Base-by-base conservation (phyloP, 2,888 invertebrate genomes). In the Silvanus unidentatus region DNA sequence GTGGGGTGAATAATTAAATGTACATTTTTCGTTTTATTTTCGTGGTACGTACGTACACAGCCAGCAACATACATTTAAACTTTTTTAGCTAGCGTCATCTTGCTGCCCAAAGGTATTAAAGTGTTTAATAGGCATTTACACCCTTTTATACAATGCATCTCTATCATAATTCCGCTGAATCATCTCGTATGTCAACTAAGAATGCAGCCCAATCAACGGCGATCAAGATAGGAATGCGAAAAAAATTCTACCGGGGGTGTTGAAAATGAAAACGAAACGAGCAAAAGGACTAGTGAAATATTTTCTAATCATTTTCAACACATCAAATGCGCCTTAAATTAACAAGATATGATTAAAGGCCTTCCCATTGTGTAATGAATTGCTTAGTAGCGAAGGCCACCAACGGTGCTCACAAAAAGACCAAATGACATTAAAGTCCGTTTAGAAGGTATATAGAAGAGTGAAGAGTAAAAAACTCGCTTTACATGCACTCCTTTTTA, bases 91-190 rank as follows among this genome's bases (percentile, higher is more conserved):
- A 50, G 53, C 55, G 58, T 59, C 57, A 58, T 50, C 49, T 38
- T 47, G 32, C 38, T 30, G 43, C 38, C 38, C 39, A 34, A 58
- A 58, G 55, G 37, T 37, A 37, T 37, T 37, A 37, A 56, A 59
- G 58, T 58, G 57, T 64, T 65, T 66, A 67, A 67, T 67, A 64
- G 66, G 66, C 64, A 66, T 68, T 68, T 68, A 67, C 66, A 64
- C 65, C 67, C 66, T 67, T 66, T 66, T 60, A 62, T 58, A 62
- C 60, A 62, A 64, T 63, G 66, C 65, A 60, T 66, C 66, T 67
- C 66, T 67, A 67, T 66, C 66, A 65, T 52, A 56, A 47, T 53
- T 52, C 44, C 46, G 65, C 64, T 61, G 66, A 63, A 55, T 66
- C 68, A 68, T 63, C 61, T 57, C 60, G 58, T 58, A 63, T 64